phyloP scores from a whole-genome alignment of 2,797 vertebrate genomes.

The Dipus sagitta region DNA sequence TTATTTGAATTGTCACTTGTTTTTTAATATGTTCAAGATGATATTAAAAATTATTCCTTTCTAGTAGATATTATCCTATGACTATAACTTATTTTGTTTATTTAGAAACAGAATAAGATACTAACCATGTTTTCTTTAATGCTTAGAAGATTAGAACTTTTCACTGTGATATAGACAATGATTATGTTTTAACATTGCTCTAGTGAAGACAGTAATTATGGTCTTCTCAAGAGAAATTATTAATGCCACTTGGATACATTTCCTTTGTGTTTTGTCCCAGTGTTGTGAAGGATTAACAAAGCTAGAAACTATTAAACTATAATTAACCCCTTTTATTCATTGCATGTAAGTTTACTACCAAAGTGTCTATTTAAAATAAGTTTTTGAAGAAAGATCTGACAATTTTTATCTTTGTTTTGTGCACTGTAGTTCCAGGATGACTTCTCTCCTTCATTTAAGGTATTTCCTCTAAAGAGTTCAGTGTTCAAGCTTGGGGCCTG shows the following conservation, averaged over 20 bases:
- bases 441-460: neutral
- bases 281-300: constrained; percentile 61
- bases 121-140: constrained; percentile 42
- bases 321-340: constrained; percentile 24
- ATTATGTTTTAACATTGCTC: constrained; percentile 17
- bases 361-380: constrained; percentile 26
- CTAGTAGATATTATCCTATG: constrained; percentile 85
- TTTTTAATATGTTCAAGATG: constrained; percentile 92
- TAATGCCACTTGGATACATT: constrained; percentile 46
- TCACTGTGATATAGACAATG: neutral
- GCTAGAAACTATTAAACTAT: constrained; percentile 52
- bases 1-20: constrained; percentile 90
- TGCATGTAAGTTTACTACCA: constrained; percentile 16
- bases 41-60: constrained; percentile 93
- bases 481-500: neutral
- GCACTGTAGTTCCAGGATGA: neutral
- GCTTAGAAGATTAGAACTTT: constrained; percentile 50
- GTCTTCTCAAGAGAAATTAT: constrained; percentile 58
- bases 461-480: constrained; percentile 17
- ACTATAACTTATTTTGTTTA: constrained; percentile 74
- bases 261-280: constrained; percentile 13
- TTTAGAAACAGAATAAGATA: constrained; percentile 32
- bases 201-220: constrained; percentile 48
- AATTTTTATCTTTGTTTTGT: neutral
- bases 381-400: neutral